These are phyloP conservation scores for Cossypha polioptera DNA, from an alignment of 2,797 vertebrate genomes.

Conservation along the genomic window DNA sequence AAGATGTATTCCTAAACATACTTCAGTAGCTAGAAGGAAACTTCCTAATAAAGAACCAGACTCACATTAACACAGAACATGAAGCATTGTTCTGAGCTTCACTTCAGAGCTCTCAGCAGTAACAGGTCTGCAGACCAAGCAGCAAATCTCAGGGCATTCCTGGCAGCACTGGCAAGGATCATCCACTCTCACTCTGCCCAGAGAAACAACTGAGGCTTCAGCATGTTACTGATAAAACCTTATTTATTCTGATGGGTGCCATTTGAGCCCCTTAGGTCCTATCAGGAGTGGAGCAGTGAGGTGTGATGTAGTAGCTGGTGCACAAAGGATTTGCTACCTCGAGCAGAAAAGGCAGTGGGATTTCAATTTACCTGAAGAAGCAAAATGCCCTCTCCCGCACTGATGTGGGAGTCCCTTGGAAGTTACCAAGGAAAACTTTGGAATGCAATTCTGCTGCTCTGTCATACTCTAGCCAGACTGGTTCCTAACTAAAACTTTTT, in stretches of 20 bases:
- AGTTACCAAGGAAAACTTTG: background rate
- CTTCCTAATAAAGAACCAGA: conserved; percentile 49
- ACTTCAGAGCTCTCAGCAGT: background rate
- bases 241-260: background rate
- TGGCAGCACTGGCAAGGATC: background rate
- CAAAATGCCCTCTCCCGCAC: background rate
- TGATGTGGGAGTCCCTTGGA: background rate
- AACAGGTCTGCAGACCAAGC: background rate
- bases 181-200: background rate
- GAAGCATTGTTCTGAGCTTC: background rate
- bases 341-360: background rate
- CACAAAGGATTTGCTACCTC: background rate
- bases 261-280: background rate
- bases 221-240: background rate
- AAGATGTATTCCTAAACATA: conserved; percentile 55
- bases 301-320: background rate
- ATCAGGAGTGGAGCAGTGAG: background rate
- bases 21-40: conserved; percentile 38
- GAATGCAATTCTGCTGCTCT: background rate
- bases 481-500: background rate
- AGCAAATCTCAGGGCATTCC: background rate
- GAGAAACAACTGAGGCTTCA: background rate
- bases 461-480: background rate
- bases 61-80: background rate
- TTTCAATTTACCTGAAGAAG: background rate